A percentile compares a stretch with the other conserved stretches of the same genome.
These are phyloP conservation scores for Tragelaphus scriptus DNA, from an alignment of 2,113 vertebrate species.

Conservation along the genomic window DNA sequence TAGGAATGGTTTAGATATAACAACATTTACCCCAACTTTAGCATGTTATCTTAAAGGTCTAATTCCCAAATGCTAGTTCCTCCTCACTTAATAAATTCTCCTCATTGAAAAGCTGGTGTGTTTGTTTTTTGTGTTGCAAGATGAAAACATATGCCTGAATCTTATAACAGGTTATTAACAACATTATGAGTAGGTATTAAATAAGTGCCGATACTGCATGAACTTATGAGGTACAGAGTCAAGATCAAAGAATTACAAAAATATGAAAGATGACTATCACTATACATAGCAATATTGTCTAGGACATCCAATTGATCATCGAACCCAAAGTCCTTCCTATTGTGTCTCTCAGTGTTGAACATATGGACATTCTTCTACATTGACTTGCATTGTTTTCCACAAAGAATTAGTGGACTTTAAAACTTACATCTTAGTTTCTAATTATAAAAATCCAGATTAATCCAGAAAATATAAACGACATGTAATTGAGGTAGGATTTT, in stretches of 20 bases:
- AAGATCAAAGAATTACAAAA: neutral
- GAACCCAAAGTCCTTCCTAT: neutral
- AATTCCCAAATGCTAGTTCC: neutral
- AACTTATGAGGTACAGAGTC: neutral
- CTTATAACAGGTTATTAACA: neutral
- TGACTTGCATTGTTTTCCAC: neutral
- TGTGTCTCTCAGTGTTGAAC: neutral
- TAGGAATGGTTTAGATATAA: neutral
- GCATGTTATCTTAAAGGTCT: neutral
- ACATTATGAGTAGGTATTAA: neutral
- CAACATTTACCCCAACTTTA: neutral
- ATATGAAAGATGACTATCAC: neutral
- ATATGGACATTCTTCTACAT: neutral
- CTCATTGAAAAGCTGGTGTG: neutral
- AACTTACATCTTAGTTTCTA: constrained; percentile 31
- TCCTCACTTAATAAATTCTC: neutral
- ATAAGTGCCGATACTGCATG: neutral
- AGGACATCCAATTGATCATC: neutral
- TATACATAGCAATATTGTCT: neutral
- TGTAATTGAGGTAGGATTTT: constrained; percentile 37
- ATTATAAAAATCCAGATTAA: constrained; percentile 32
- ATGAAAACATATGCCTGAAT: constrained; percentile 7
- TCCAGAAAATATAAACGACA: constrained; percentile 26
- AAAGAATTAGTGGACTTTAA: neutral
- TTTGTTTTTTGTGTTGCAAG: neutral